Conservation (phyloP, 1,140 invertebrate species). For the Drosophila hydei region DNA sequence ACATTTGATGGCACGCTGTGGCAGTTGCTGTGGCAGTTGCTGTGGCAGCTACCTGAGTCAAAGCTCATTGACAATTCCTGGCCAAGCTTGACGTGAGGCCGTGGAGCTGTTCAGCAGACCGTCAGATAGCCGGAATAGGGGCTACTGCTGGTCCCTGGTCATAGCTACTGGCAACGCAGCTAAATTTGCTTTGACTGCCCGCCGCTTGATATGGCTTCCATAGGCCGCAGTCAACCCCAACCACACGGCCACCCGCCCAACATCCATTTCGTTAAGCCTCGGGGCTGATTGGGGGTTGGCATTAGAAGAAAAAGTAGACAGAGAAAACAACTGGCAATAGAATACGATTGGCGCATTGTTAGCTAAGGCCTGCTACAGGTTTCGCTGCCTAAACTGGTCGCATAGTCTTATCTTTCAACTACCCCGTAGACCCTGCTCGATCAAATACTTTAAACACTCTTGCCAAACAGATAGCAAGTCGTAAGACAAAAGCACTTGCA, state of each 20-base stretch:
- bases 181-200: slow-evolving; percentile 50
- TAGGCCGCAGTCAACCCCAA: background rate
- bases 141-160: slow-evolving; percentile 1
- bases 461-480: too few species aligned
- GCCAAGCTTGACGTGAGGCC: slow-evolving; percentile 13
- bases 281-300: slow-evolving; percentile 12
- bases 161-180: slow-evolving; percentile 40
- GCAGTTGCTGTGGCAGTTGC: too few species aligned
- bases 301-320: background rate
- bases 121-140: background rate
- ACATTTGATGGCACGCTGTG: slow-evolving; percentile 36
- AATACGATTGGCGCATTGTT: slow-evolving; percentile 19
- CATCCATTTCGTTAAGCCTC: background rate
- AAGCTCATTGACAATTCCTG: slow-evolving; percentile 57
- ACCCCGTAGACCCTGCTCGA: too few species aligned
- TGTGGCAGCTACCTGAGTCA: slow-evolving; percentile 49
- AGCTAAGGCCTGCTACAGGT: slow-evolving; percentile 18
- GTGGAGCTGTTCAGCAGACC: background rate
- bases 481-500: too few species aligned
- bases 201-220: slow-evolving; percentile 35
- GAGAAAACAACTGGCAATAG: slow-evolving; percentile 13
- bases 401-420: slow-evolving; percentile 4
- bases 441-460: too few species aligned
- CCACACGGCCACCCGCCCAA: background rate
- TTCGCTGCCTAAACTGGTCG: background rate